These are phyloP conservation scores for Stomatorhinus ivindoensis DNA, from an alignment of 2,113 vertebrate species.

Conservation along the genomic window DNA sequence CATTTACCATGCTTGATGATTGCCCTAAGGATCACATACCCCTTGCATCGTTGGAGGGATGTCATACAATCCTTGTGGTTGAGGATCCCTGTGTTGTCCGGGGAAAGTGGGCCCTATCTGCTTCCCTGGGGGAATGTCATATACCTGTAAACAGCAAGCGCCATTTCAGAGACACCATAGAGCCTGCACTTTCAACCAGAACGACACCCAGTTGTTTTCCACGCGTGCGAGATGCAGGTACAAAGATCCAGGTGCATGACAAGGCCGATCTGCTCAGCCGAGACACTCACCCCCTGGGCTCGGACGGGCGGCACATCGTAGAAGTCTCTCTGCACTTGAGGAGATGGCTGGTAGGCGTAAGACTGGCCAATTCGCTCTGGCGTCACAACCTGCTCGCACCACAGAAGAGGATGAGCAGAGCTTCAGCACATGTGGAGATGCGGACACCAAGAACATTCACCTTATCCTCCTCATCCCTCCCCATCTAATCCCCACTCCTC, in stretches of 20 bases:
- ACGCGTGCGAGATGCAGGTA: not conserved
- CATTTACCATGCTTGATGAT: not conserved
- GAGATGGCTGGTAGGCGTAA: constrained; percentile 72
- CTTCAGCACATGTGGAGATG: not conserved
- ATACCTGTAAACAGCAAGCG: constrained; percentile 64
- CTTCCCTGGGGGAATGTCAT: constrained; percentile 77
- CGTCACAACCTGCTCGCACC: constrained; percentile 75
- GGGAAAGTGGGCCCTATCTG: constrained; percentile 51
- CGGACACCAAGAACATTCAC: not conserved
- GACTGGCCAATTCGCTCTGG: constrained; percentile 78
- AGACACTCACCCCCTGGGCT: constrained; percentile 77
- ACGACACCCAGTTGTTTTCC: not conserved
- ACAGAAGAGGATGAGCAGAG: constrained; percentile 23
- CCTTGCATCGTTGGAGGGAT: constrained; percentile 64
- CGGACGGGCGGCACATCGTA: constrained; percentile 82
- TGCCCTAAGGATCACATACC: constrained; percentile 40
- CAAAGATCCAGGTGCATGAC: not conserved
- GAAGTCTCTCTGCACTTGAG: constrained; percentile 73
- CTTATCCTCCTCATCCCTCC: not conserved
- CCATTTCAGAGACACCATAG: not conserved
- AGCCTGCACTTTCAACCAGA: not conserved
- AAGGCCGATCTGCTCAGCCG: not conserved
- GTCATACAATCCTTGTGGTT: constrained; percentile 77
- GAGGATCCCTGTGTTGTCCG: constrained; percentile 51
- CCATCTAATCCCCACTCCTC: not conserved